Base-by-base conservation (phyloP, 2,113 vertebrate species). In the Xiphophorus couchianus region DNA sequence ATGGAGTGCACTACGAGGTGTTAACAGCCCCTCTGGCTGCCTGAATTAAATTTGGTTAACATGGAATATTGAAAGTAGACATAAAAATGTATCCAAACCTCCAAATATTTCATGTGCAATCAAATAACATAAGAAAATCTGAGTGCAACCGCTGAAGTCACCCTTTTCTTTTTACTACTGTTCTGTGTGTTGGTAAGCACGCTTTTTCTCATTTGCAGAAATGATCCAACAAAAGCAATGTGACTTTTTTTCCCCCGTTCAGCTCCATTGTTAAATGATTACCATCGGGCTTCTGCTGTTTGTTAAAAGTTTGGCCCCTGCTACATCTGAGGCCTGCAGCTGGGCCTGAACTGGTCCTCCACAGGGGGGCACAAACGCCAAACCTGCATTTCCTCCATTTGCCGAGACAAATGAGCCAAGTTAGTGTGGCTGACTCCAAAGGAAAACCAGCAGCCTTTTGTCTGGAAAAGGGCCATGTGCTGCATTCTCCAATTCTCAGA, bases 371-470 rank as follows among this genome's bases (percentile, higher is more conserved):
- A 76, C 60, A 82, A 77, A 66, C 63, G 44, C 69, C 76, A 63
- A 86, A 84, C 33, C 75, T 79, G 73, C 66, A 5, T 78, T 69
- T 67, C 31, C 35, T 82, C 73, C 67, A 61, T 30, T 84, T 71
- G 73, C 37, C 37, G 70, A 84, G 75, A 86, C 77, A 89, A 86
- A 91, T 78, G 79, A 84, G 69, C 48, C 74, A 71, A 64, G 81
- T 91, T 80, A 74, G 76, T 76, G 62, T 69, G 68, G 70, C 76
- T 80, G 81, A 86, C 80, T 81, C 64, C 42, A 74, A 87, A 78
- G 80, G 39, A 91, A 88, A 86, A 66, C 37, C 67, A 81, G 71
- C 74, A 37, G 76, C 77, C 28, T 69, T 79, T 73, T 65, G 33
- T 77, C 86, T 91, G 84, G 86, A 90, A 33, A 17, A 42, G 15